Base-by-base conservation (phyloP, 2,888 invertebrate species). In the Metacarcinus magister region DNA sequence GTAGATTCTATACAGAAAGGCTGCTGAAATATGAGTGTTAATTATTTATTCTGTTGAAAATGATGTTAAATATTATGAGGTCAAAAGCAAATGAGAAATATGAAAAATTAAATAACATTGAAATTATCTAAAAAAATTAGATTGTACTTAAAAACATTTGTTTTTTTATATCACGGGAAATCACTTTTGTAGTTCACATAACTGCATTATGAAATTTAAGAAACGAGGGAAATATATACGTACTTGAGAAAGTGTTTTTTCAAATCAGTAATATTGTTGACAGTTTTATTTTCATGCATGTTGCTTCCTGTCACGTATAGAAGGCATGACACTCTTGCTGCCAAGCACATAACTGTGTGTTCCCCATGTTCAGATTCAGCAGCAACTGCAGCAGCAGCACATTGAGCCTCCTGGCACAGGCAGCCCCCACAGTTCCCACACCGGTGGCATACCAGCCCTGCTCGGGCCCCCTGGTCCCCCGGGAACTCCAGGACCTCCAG, bases 361-460 rank as follows among this genome's bases (percentile, higher is more conserved):
- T 75, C 8, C 28, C 28, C 75, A 7, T 23, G 10, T 95, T 8
- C 48, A 96, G 96, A 95, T 96, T n/a, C 96, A 96, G 67, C 96
- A 96, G 46, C 94, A 93, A n/a, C 89, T 96, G 32, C 94, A 96
- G 48, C 94, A 96, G 46, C 92, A 96, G 46, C 94, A 94, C 60
- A 92, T 95, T 46, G 96, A 95, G 28, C 94, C 96, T 19, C 95
- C 95, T 28, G 95, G 95, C 19, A 95, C 92, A 0, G 87, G 93
- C 23, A 48, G 93, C 19, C 93, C 95, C 43, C 87, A 87, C 87
- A 93, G 90, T 19, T 46, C 92, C 43, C 95, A 89, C 28, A 75
- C 95, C 23, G 82, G 82, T 23, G 60, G 60, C 0, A 54, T 87
- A 60, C 67, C 94, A 44, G 93, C 87, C 23, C 95, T 67, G 7